Evolutionary conservation across 2,888 invertebrate species (phyloP).

Genomic region (Drosophila multiciliata): DNA sequence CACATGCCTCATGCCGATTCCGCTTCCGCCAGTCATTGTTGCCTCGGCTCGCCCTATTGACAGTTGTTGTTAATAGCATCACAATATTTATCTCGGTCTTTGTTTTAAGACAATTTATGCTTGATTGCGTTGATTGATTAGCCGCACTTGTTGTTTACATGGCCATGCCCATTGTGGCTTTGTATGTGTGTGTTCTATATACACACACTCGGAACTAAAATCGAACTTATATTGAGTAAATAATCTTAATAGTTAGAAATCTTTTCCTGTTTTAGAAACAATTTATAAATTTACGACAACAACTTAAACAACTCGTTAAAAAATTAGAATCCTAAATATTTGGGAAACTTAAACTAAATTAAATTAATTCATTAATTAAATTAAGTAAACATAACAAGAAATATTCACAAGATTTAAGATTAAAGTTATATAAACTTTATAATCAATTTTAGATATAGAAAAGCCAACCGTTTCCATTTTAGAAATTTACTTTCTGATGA

Average conservation of each 20-base stretch:
- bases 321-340: not conserved
- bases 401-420: no score
- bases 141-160: conserved; percentile 68
- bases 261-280: not conserved
- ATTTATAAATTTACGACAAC: not conserved
- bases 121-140: conserved; percentile 81
- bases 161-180: conserved; percentile 4
- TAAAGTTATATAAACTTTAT: no score
- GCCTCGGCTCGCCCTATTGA: conserved; percentile 53
- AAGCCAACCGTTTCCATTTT: not conserved
- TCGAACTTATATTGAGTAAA: not conserved
- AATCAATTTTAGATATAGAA: no score
- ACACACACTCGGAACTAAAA: not conserved
- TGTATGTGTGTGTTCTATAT: not conserved
- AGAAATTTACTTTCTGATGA: not conserved
- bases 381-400: no score
- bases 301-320: not conserved
- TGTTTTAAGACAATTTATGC: conserved; percentile 80
- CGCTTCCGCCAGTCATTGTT: conserved; percentile 51
- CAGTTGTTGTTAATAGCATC: conserved; percentile 75
- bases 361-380: not conserved
- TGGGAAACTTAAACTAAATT: not conserved
- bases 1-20: conserved; percentile 43
- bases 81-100: conserved; percentile 74
- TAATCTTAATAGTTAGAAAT: not conserved